Evolutionary conservation across 2,113 vertebrate species (phyloP), one percentile per base, ranked within the genome.

Genomic region (Epinephelus moara): DNA sequence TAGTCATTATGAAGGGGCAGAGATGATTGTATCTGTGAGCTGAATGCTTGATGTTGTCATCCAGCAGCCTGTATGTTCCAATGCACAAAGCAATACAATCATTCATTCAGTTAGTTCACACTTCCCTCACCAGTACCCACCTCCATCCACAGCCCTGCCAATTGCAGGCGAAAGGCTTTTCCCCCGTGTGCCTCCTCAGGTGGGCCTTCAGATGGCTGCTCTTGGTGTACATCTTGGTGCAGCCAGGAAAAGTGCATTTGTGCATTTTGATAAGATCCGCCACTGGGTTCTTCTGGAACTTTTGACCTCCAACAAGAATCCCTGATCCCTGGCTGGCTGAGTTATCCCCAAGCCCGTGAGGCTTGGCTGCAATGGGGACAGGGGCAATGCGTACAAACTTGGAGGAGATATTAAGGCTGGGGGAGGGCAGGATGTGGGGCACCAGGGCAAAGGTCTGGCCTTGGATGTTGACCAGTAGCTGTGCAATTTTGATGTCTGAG

Each of bases 181-280:
- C 98, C 80, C 98, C 98, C 0, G 98, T 99, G 92, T 99, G 98
- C 78, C 98, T 96, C 86, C 98, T 95, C 88, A 99, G 96, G 91
- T 99, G 98, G 57, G 98, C 98, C 94, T 99, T 99, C 82, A 99
- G 96, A 85, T 99, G 98, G 89, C 98, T 99, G 94, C 98, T 99
- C 92, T 99, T 99, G 6, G 97, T 99, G 94, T 99, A 99, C 97
- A 98, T 99, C 96, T 99, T 99, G 93, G 95, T 96, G 94, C 98
- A 99, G 71, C 97, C 97, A 0, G 97, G 96, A 81, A 98, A 98
- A 92, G 96, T 96, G 87, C 98, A 99, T 94, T 98, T 98, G 92
- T 99, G 97, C 97, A 99, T 99, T 96, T 99, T 99, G 91, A 98
- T 96, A 69, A 98, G 97, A 95, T 99, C 97, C 0, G 97, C 95